phyloP scores from a whole-genome alignment of 2,888 invertebrate species.

The Nasonovia ribisnigri region DNA sequence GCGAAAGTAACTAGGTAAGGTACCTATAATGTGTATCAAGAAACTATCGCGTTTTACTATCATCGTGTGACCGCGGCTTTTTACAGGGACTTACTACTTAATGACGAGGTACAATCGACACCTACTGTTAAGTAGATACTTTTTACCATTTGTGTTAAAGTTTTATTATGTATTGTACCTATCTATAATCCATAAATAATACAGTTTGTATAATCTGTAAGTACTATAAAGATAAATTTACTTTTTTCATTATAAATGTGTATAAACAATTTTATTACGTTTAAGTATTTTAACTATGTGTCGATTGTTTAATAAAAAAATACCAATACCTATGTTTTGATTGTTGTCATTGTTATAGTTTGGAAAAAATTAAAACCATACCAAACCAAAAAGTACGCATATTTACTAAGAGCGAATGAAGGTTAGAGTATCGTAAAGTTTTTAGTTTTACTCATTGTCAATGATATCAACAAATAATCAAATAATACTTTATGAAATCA shows the following conservation, averaged over 20 bases:
- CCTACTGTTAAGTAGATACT: too few species aligned
- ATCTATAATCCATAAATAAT: too few species aligned
- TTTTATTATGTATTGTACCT: too few species aligned
- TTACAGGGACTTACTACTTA: too few species aligned
- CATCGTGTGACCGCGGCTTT: too few species aligned
- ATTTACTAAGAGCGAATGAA: not conserved
- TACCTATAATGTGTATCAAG: too few species aligned
- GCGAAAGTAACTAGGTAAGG: too few species aligned
- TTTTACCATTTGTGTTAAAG: too few species aligned
- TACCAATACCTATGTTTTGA: not conserved
- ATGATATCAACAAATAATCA: not conserved
- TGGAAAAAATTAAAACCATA: not conserved
- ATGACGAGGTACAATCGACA: too few species aligned
- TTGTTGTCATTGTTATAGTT: not conserved
- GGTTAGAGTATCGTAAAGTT: not conserved
- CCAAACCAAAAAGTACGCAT: not conserved
- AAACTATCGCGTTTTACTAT: too few species aligned
- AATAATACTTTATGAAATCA: slow-evolving; percentile 15
- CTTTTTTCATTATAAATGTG: not conserved
- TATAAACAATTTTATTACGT: not conserved
- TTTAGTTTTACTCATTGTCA: not conserved
- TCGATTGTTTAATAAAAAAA: not conserved
- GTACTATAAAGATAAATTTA: not conserved
- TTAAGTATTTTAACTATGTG: not conserved
- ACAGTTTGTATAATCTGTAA: too few species aligned